Percentiles rank a stretch among this genome's conserved stretches.
These are phyloP conservation scores for Trichogramma dendrolimi DNA, from an alignment of 2,888 invertebrate genomes.

Conservation along the genomic window DNA sequence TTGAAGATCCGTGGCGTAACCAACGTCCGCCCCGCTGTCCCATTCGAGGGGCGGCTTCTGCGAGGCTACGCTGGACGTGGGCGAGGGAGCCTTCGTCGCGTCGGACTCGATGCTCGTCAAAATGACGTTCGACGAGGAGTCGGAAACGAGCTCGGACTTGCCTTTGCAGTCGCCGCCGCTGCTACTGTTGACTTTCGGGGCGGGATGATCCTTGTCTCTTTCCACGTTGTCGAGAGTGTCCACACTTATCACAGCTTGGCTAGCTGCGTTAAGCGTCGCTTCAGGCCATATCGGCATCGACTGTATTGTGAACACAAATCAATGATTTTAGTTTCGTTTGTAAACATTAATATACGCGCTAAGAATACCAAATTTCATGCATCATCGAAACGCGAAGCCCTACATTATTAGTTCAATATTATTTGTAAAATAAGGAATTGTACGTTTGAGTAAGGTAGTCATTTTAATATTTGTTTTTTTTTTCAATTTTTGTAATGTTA, in stretches of 20 bases:
- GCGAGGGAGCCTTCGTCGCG: constrained; percentile 56
- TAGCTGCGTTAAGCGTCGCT: neutral
- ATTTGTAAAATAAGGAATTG: no score
- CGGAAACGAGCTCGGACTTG: neutral
- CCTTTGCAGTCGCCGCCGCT: neutral
- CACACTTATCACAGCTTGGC: neutral
- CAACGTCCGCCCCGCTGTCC: constrained; percentile 85
- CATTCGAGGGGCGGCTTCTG: constrained; percentile 71
- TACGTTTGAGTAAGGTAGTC: no score
- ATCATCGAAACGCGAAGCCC: no score
- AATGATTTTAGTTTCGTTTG: no score
- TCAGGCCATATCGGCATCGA: neutral
- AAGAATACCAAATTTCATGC: no score
- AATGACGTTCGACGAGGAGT: constrained; percentile 34
- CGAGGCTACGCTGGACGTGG: constrained; percentile 71
- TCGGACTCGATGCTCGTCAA: constrained; percentile 46
- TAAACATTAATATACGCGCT: no score
- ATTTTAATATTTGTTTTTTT: no score
- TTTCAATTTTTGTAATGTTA: no score
- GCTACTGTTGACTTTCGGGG: constrained; percentile 30
- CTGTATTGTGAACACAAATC: no score
- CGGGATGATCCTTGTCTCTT: constrained; percentile 32
- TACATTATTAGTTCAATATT: no score
- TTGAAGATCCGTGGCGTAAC: constrained; percentile 58
- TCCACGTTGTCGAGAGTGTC: constrained; percentile 12